Evolutionary conservation across 37 sponge, comb jelly and placozoan species (phyloP).

Genomic region (Corticium candelabrum): DNA sequence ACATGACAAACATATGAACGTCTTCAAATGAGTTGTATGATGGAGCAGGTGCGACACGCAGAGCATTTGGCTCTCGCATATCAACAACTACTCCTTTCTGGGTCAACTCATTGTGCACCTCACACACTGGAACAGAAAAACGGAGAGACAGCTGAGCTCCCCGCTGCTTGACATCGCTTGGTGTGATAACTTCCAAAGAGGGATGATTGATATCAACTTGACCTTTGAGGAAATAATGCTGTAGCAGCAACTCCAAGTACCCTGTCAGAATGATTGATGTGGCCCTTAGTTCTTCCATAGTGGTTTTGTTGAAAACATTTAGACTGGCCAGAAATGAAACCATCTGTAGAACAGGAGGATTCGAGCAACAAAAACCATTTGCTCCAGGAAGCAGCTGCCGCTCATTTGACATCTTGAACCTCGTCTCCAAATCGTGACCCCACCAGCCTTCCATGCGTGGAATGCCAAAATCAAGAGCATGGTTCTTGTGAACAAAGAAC

Average conservation of each 20-base stretch:
- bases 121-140: constrained; percentile 40
- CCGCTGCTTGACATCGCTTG: constrained; percentile 51
- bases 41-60: constrained; percentile 78
- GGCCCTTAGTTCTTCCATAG: constrained; percentile 41
- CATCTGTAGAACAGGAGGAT: constrained; percentile 48
- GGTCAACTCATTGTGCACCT: constrained; percentile 18
- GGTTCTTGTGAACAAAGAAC: constrained; percentile 81
- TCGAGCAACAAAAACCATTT: constrained; percentile 69
- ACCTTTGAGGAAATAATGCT: background rate
- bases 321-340: constrained; percentile 41
- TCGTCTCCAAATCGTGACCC: constrained; percentile 60
- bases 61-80: constrained; percentile 26
- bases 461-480: constrained; percentile 45
- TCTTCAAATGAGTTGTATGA: constrained; percentile 81
- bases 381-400: constrained; percentile 63
- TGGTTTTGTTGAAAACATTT: constrained; percentile 46
- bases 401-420: constrained; percentile 51
- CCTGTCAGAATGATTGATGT: constrained; percentile 80
- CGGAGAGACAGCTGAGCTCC: constrained; percentile 70
- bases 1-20: constrained; percentile 32
- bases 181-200: constrained; percentile 55
- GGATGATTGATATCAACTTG: background rate
- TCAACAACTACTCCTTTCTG: constrained; percentile 52
- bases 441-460: constrained; percentile 84
- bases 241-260: constrained; percentile 74